Evolutionary conservation across 2,113 vertebrate species (phyloP).

Genomic region (Albula goreensis): DNA sequence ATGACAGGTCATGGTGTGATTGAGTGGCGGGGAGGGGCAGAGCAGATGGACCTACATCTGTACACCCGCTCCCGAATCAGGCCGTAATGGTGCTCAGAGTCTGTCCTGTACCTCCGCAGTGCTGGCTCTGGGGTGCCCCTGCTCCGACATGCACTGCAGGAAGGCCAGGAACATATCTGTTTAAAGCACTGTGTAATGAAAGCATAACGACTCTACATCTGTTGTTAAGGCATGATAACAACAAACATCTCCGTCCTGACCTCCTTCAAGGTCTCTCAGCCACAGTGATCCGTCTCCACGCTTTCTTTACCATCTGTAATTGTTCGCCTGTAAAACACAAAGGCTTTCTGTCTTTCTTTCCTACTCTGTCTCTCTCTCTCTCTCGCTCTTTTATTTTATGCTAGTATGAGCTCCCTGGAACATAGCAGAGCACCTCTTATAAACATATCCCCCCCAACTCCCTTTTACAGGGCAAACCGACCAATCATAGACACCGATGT

Average conservation of each 20-base stretch:
- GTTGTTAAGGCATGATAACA: too few species aligned
- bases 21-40: too few species aligned
- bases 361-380: background rate
- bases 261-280: too few species aligned
- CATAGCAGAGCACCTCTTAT: conserved; percentile 29
- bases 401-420: conserved; percentile 13
- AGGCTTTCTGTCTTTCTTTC: background rate
- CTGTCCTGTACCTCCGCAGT: background rate
- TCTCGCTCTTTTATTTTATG: background rate
- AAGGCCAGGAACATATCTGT: too few species aligned
- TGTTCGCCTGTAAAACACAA: conserved; percentile 2
- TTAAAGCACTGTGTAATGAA: too few species aligned
- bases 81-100: background rate
- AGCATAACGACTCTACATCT: too few species aligned
- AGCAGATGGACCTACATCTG: background rate
- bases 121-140: background rate
- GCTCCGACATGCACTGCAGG: too few species aligned
- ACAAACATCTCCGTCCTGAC: too few species aligned
- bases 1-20: too few species aligned
- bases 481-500: background rate
- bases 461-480: background rate
- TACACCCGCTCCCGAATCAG: background rate
- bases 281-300: background rate
- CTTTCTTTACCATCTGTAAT: background rate
- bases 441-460: background rate